Conservation (phyloP, 2,797 vertebrate genomes). For the Melanotaenia pygmaea region DNA sequence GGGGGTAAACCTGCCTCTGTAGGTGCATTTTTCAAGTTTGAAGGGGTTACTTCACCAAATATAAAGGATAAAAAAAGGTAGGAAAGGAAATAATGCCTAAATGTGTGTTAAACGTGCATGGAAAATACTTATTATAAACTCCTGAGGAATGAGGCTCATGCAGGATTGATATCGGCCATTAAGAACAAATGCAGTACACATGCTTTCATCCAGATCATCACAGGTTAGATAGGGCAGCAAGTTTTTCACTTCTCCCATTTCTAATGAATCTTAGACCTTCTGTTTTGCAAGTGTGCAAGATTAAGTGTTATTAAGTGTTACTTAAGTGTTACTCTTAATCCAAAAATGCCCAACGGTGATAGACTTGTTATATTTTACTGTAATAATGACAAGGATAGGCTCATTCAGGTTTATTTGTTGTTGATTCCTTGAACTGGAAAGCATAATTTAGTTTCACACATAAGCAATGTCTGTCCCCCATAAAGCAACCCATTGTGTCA, state of each 20-base stretch:
- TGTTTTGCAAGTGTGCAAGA: neutral
- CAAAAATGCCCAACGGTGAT: neutral
- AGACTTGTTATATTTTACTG: neutral
- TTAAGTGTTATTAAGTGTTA: too few species aligned
- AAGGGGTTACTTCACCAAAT: too few species aligned
- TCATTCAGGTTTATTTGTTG: neutral
- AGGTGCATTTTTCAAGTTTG: too few species aligned
- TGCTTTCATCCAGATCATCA: slow-evolving; percentile 22
- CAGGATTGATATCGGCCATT: too few species aligned
- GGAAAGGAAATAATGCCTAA: too few species aligned
- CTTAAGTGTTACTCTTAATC: slow-evolving; percentile 15
- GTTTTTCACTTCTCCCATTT: neutral
- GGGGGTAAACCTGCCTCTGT: too few species aligned
- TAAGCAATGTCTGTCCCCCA: slow-evolving; percentile 8
- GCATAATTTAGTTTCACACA: slow-evolving; percentile 7
- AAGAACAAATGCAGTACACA: slow-evolving; percentile 12
- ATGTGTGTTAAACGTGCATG: too few species aligned
- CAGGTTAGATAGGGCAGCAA: slow-evolving; percentile 1
- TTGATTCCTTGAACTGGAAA: slow-evolving; percentile 4
- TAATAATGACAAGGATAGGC: neutral
- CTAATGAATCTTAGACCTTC: neutral
- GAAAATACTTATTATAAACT: too few species aligned
- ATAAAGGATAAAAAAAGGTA: too few species aligned
- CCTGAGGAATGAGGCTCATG: too few species aligned
- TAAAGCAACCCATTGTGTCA: slow-evolving; percentile 20